Percentiles rank a stretch among this genome's conserved stretches.
These are phyloP conservation scores for Takifugu ocellatus DNA, from an alignment of 2,797 vertebrate species.

Conservation along the genomic window DNA sequence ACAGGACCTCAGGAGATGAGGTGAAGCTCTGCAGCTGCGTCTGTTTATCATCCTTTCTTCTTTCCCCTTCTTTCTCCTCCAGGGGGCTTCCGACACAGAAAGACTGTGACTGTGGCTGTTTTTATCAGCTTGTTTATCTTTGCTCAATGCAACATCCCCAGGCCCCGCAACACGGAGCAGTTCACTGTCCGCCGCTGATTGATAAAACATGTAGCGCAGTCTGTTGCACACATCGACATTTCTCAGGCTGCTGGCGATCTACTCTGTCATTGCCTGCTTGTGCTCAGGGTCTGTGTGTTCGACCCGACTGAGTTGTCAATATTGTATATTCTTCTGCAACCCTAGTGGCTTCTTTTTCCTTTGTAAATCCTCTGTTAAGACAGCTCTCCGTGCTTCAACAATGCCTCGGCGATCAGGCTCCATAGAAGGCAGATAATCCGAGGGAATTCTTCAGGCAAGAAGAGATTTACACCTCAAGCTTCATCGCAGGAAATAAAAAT, in stretches of 20 bases:
- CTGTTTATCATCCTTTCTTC: conserved; percentile 18
- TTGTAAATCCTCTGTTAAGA: conserved; percentile 22
- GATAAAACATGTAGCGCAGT: conserved; percentile 50
- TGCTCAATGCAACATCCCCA: conserved; percentile 24
- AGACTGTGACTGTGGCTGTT: conserved; percentile 16
- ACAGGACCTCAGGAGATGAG: conserved; percentile 25
- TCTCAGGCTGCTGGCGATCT: conserved; percentile 32
- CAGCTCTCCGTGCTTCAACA: conserved; percentile 1
- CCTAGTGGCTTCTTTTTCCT: conserved; percentile 10
- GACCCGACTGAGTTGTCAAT: conserved; percentile 31
- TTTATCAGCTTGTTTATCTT: conserved; percentile 38
- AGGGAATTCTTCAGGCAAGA: conserved; percentile 13
- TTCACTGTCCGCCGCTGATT: conserved; percentile 42
- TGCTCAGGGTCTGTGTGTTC: conserved; percentile 26
- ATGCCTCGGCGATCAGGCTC: background rate
- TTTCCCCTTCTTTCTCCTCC: conserved; percentile 13
- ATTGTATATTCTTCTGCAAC: conserved; percentile 8
- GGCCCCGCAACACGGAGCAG: conserved; percentile 21
- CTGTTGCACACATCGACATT: conserved; percentile 33
- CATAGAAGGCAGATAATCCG: background rate
- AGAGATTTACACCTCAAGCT: conserved; percentile 6
- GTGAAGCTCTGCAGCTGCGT: background rate
- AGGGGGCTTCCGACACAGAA: conserved; percentile 25
- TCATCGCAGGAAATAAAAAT: conserved; percentile 15
- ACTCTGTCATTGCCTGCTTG: conserved; percentile 31